These are phyloP conservation scores for Pocillopora damicornis DNA, from an alignment of 64 coral and sea anemone genomes.

Conservation along the genomic window DNA sequence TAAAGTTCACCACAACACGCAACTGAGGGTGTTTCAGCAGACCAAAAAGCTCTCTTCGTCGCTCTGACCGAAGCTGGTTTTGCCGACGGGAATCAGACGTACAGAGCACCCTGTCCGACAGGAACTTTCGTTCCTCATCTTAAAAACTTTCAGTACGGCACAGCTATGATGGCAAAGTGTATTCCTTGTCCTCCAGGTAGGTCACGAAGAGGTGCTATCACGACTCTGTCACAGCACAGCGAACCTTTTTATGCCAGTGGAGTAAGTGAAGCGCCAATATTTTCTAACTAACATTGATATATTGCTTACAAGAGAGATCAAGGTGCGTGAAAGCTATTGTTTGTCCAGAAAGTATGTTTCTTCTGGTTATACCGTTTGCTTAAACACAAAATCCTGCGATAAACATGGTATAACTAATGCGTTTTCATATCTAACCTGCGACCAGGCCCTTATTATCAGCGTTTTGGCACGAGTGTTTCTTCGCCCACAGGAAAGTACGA, in stretches of 20 bases:
- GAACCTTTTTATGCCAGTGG: too few relatives aligned
- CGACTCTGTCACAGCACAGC: neutral
- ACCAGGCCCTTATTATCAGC: too few relatives aligned
- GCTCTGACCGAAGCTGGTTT: conserved; percentile 9
- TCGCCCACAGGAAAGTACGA: too few relatives aligned
- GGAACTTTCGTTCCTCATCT: conserved; percentile 18
- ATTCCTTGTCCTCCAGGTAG: conserved; percentile 8
- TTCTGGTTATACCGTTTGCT: too few relatives aligned
- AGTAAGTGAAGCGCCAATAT: too few relatives aligned
- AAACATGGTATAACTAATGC: too few relatives aligned
- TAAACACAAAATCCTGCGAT: too few relatives aligned
- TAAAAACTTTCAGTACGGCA: neutral
- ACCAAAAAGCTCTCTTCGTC: neutral
- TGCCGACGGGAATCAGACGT: neutral
- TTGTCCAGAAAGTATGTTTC: too few relatives aligned
- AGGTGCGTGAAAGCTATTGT: neutral
- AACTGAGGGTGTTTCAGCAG: neutral
- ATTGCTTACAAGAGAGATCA: too few relatives aligned
- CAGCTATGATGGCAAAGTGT: neutral
- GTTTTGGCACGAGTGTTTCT: too few relatives aligned
- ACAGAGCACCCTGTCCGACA: neutral
- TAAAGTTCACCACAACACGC: conserved; percentile 24
- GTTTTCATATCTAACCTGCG: too few relatives aligned
- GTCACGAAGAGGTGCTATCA: neutral
- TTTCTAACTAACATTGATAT: too few relatives aligned